phyloP scores from a whole-genome alignment of 2,797 vertebrate genomes.

The Rhinella marina region DNA sequence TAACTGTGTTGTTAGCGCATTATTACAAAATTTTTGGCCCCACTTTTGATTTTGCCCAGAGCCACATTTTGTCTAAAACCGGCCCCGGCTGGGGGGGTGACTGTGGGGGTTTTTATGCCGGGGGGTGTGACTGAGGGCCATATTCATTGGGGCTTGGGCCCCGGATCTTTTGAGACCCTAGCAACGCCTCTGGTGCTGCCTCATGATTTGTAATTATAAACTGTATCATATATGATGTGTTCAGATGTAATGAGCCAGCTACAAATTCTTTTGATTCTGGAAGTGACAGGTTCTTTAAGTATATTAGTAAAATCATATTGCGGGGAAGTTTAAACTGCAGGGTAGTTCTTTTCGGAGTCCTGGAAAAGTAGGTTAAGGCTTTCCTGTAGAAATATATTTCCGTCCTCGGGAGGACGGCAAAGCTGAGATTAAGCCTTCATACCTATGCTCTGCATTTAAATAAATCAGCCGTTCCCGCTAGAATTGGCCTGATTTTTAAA shows the following conservation, averaged over 20 bases:
- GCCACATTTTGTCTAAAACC: no score
- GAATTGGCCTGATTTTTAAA: conserved; percentile 19
- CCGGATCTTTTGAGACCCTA: no score
- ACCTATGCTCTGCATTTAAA: conserved; percentile 26
- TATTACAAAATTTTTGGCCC: no score
- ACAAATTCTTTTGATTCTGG: not conserved
- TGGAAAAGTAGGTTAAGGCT: conserved; percentile 10
- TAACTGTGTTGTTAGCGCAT: no score
- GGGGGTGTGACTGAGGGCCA: no score
- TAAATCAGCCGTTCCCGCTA: conserved; percentile 2
- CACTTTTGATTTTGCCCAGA: no score
- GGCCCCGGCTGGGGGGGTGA: no score
- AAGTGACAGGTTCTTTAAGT: not conserved
- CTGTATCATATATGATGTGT: not conserved
- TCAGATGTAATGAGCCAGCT: not conserved
- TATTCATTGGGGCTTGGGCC: no score
- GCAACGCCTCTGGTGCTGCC: no score
- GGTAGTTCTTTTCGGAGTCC: not conserved
- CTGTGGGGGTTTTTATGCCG: no score
- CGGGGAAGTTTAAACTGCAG: not conserved
- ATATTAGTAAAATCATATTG: not conserved
- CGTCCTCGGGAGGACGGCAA: not conserved
- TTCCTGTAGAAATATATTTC: conserved; percentile 12
- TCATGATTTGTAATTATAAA: not conserved
- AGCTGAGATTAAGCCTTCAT: conserved; percentile 22